Conservation (phyloP, 2,888 invertebrate species). For the Sipunculus nudus region DNA sequence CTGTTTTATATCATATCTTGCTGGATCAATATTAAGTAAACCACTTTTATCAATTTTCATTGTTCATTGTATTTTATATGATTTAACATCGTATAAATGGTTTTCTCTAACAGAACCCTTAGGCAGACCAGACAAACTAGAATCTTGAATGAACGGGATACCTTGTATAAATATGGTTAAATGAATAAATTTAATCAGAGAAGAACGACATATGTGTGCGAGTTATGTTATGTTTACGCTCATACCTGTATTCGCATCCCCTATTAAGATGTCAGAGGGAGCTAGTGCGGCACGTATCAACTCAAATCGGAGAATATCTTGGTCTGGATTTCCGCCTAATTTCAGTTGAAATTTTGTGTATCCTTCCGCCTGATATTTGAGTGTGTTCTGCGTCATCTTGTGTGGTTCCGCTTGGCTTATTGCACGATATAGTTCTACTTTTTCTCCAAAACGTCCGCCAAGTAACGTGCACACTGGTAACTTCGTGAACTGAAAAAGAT, state of each 20-base stretch:
- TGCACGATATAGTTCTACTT: conserved; percentile 25
- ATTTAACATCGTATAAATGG: too few relatives aligned
- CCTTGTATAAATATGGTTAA: too few relatives aligned
- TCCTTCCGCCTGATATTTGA: conserved; percentile 18
- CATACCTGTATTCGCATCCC: conserved; percentile 26
- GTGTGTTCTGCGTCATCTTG: conserved; percentile 18
- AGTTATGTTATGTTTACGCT: too few relatives aligned
- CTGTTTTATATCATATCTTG: too few relatives aligned
- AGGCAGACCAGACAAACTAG: too few relatives aligned
- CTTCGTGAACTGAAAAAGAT: not conserved
- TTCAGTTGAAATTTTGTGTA: conserved; percentile 31
- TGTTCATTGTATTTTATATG: too few relatives aligned
- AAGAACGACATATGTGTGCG: too few relatives aligned
- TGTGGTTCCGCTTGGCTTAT: conserved; percentile 21
- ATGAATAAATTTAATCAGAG: too few relatives aligned
- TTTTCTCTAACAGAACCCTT: too few relatives aligned
- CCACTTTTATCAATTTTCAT: too few relatives aligned
- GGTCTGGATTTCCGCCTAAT: conserved; percentile 22
- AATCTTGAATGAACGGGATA: too few relatives aligned
- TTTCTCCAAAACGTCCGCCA: conserved; percentile 27
- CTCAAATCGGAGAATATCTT: conserved; percentile 20
- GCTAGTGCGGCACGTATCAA: conserved; percentile 1
- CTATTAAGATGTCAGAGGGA: conserved; percentile 12
- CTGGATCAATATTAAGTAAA: too few relatives aligned
- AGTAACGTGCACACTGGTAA: conserved; percentile 29